Evolutionary conservation across 1,140 invertebrate species (phyloP).

Genomic region (Proales similis): DNA sequence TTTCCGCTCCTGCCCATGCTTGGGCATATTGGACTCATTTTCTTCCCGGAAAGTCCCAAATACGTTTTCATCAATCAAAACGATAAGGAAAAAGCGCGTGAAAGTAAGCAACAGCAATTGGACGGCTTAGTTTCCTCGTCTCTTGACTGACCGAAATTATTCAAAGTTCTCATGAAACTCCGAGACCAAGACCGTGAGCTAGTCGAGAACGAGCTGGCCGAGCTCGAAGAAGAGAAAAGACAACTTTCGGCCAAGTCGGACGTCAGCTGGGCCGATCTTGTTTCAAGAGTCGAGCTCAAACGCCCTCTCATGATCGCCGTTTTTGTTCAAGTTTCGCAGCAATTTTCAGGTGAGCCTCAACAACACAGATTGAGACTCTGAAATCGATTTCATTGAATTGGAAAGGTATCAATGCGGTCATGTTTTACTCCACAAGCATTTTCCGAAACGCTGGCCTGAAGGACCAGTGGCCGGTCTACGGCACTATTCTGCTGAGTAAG

Average conservation of each 20-base stretch:
- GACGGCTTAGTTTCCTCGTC: not conserved
- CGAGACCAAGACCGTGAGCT: not conserved
- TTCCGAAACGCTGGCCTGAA: slow-evolving; percentile 63
- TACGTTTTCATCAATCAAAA: slow-evolving; percentile 83
- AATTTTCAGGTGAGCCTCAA: slow-evolving; percentile 73
- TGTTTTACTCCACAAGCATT: slow-evolving; percentile 63
- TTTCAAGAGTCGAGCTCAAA: slow-evolving; percentile 53
- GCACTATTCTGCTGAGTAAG: slow-evolving; percentile 67
- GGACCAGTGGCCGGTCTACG: slow-evolving; percentile 58
- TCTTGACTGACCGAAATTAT: no score
- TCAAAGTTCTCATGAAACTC: not conserved
- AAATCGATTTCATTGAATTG: no score
- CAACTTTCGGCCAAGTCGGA: slow-evolving; percentile 2
- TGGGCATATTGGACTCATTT: slow-evolving; percentile 77
- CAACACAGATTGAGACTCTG: no score
- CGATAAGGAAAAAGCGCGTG: slow-evolving; percentile 82
- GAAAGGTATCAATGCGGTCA: slow-evolving; percentile 35
- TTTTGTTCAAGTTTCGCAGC: slow-evolving; percentile 76
- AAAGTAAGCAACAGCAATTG: slow-evolving; percentile 55
- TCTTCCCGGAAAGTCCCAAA: slow-evolving; percentile 85
- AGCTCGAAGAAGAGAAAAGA: slow-evolving; percentile 42
- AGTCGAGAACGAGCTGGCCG: slow-evolving; percentile 44
- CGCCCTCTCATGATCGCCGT: slow-evolving; percentile 72
- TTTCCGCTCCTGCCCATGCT: slow-evolving; percentile 80
- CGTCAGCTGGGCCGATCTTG: slow-evolving; percentile 14